Evolutionary conservation across 1,140 invertebrate species (phyloP), one percentile per base, ranked within the genome.

Genomic region (Panagrolaimus sp.): DNA sequence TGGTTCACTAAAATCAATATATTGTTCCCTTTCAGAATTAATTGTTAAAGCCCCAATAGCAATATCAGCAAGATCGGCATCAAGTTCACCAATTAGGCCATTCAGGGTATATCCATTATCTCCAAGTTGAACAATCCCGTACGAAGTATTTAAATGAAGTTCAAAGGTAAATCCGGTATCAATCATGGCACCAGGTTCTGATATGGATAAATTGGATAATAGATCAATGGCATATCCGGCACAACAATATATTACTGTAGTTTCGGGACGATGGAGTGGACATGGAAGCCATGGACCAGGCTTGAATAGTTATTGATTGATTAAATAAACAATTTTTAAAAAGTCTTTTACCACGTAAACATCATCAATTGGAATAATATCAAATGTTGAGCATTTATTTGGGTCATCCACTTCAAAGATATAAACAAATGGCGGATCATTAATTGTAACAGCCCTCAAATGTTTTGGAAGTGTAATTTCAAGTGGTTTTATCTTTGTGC

Each of bases 1-100:
- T 28, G 96, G 96, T 85, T 98, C 98, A 78, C 94, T 96, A 85
- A 99, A 98, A 83, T 98, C 96, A 75, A 98, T 96, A 80, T 91
- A 93, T 85, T 94, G 90, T 9, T 94, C 94, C 78, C 96, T 87
- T 87, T 98, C 95, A 15, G 95, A 94, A 85, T 95, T 98, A 77
- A 98, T 98, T 44, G 94, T 97, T 62, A 98, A 86, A 44, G 96
- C 94, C 58, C 95, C 96, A 8, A 98, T 93, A 71, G 97, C 96
- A 90, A 98, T 92, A 86, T 98, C 96, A 4, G 94, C 94, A 75
- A 89, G 87, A 83, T 94, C 91, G 76, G 89, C 88, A 9, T 97
- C 91, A 73, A 98, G 84, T 85, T 98, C 94, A 10, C 93, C 94
- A 75, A 98, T 94, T 72, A 98, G 87, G 38, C 95, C 95, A 65